Base-by-base conservation (phyloP, 2,888 invertebrate species). In the Hirudinaria manillensis region DNA sequence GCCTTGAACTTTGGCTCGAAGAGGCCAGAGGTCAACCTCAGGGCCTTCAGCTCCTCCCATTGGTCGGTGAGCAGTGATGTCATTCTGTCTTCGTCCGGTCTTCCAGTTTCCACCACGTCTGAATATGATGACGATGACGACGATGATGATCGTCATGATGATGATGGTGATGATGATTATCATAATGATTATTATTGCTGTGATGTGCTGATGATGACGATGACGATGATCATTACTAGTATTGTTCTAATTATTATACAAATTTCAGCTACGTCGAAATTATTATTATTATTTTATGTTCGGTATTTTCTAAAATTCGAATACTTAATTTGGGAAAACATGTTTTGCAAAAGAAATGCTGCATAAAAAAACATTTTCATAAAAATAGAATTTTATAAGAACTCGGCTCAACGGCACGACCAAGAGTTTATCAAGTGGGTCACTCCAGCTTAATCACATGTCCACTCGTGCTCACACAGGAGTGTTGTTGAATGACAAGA, bases 1-100 rank as follows among this genome's bases (percentile, higher is more conserved):
- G 61, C 61, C 61, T 61, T 61, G 61, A 61, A 61, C 61, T 61
- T 61, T 61, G 61, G 61, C 61, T 61, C 61, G 61, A 61, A 61
- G 19, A 61, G 24, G 61, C n/a, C n/a, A 29, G 61, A 61, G 24
- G 61, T 61, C 29, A 27, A 6, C 10, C 61, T 29, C 13, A 61
- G n/a, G 4, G 10, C n/a, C 61, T 61, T 61, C 61, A 61, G n/a
- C 21, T 27, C 19, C 10, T 61, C 61, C 61, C 61, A 61, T 6
- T 61, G 61, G 29, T 61, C 29, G 24, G 24, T 19, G 1, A 61
- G 24, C 61, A 24, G 3, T 61, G 24, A 27, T 19, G 61, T 61
- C 61, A 27, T 29, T 61, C 61, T 61, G 7, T 61, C 61, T 61
- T 29, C 29, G 24, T 13, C 29, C 61, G 10, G 24, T 61, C 61